Percentiles rank a stretch among this genome's conserved stretches.
Conservation (phyloP, 2,797 vertebrate species). For the Centropyge bicolor region DNA sequence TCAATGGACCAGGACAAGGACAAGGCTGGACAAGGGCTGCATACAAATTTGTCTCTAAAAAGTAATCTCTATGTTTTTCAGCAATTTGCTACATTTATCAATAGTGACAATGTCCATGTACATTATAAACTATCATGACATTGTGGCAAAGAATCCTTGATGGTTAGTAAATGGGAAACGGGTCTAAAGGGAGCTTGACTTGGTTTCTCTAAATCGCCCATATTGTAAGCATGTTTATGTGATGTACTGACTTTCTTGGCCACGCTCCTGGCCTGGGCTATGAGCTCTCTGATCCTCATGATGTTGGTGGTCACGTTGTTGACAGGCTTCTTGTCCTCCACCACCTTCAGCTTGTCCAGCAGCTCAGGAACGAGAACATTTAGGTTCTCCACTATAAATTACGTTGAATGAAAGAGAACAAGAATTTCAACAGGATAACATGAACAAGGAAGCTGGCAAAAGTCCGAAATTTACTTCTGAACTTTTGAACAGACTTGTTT, state of each 20-base stretch:
- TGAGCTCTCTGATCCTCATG: constrained; percentile 93
- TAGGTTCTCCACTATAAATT: constrained; percentile 89
- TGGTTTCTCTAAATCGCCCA: background rate
- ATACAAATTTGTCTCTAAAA: background rate
- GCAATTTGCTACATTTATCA: background rate
- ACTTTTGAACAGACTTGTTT: no score
- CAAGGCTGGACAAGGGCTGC: background rate
- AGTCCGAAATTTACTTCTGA: no score
- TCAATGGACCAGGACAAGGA: background rate
- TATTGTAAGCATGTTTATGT: background rate
- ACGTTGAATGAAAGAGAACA: constrained; percentile 1
- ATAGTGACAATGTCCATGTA: background rate
- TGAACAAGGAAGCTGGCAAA: fast-evolving
- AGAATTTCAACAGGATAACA: background rate
- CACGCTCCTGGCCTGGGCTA: constrained; percentile 96
- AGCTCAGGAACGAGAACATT: constrained; percentile 92
- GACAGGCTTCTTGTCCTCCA: constrained; percentile 93
- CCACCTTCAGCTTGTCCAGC: constrained; percentile 90
- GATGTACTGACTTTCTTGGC: constrained; percentile 91
- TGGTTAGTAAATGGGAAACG: background rate
- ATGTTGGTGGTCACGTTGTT: constrained; percentile 96
- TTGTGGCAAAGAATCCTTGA: background rate
- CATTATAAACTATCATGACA: background rate
- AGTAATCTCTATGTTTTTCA: background rate
- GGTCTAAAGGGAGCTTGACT: background rate